phyloP scores from a whole-genome alignment of 2,113 vertebrate genomes.

The Speoplatyrhinus poulsoni region DNA sequence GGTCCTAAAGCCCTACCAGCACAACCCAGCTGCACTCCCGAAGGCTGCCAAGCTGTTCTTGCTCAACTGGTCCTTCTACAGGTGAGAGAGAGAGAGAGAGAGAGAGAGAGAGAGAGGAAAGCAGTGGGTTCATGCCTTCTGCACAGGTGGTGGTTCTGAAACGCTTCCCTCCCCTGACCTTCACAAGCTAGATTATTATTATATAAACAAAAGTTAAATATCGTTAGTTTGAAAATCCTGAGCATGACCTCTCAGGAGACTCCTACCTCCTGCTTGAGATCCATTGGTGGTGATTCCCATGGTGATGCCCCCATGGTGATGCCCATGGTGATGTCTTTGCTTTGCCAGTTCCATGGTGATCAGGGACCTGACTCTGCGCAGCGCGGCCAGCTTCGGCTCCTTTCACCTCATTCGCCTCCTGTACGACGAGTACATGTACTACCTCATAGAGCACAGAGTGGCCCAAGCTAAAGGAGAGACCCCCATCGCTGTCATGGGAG shows the following conservation, averaged over 20 bases:
- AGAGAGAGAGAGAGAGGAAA: neutral
- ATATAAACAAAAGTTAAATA: neutral
- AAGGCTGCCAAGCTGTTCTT: constrained; percentile 90
- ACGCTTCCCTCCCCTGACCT: neutral
- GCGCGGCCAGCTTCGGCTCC: constrained; percentile 89
- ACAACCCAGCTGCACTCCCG: constrained; percentile 79
- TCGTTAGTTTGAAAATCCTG: neutral
- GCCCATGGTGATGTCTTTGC: constrained; percentile 3
- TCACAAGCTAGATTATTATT: neutral
- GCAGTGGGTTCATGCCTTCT: neutral
- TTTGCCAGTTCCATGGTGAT: constrained; percentile 89
- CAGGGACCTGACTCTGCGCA: constrained; percentile 89
- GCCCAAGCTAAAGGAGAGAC: constrained; percentile 90
- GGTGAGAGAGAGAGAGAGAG: constrained; percentile 62
- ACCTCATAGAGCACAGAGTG: constrained; percentile 91
- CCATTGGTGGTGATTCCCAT: neutral
- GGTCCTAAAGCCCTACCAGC: constrained; percentile 87
- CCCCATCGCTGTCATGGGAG: constrained; percentile 91
- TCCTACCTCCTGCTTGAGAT: neutral
- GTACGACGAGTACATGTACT: constrained; percentile 95
- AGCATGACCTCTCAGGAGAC: neutral
- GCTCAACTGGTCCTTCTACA: constrained; percentile 95
- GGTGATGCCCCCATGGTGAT: too few species aligned
- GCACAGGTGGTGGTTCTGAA: neutral
- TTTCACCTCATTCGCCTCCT: constrained; percentile 91